phyloP scores from a whole-genome alignment of 2,888 invertebrate species.

The Callyntrura sp. region DNA sequence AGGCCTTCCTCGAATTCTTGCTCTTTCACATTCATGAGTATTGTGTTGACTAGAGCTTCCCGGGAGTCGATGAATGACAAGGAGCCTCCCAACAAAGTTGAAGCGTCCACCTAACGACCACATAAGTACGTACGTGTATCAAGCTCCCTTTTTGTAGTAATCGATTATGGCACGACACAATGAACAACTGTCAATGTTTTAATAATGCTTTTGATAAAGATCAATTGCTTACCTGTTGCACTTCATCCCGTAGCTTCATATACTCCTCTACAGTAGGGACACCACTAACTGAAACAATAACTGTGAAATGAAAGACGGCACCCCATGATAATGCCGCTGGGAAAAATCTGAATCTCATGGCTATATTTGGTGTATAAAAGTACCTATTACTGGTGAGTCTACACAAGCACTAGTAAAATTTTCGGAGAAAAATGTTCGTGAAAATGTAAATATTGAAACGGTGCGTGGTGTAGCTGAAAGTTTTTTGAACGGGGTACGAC shows the following conservation, averaged over 20 bases:
- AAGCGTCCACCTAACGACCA: conserved; percentile 1
- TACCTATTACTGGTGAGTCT: too few species aligned
- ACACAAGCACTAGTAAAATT: too few species aligned
- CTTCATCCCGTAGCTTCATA: conserved; percentile 58
- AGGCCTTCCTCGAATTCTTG: conserved; percentile 82
- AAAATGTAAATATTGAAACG: too few species aligned
- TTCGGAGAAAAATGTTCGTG: too few species aligned
- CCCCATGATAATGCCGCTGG: not conserved
- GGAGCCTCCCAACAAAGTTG: conserved; percentile 75
- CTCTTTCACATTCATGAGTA: conserved; percentile 83
- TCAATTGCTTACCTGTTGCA: conserved; percentile 68
- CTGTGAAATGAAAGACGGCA: not conserved
- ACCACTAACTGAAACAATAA: conserved; percentile 8
- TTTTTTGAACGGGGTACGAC: too few species aligned
- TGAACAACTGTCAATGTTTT: too few species aligned
- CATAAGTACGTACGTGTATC: too few species aligned
- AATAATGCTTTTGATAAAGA: not conserved
- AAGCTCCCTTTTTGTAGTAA: too few species aligned
- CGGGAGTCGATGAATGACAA: conserved; percentile 64
- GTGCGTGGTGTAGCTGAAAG: too few species aligned
- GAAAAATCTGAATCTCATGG: not conserved
- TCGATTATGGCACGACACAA: too few species aligned
- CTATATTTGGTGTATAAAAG: not conserved
- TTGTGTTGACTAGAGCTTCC: conserved; percentile 82
- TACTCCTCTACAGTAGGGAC: conserved; percentile 79